phyloP scores from a whole-genome alignment of 2,113 vertebrate species.

The Pristiophorus japonicus region DNA sequence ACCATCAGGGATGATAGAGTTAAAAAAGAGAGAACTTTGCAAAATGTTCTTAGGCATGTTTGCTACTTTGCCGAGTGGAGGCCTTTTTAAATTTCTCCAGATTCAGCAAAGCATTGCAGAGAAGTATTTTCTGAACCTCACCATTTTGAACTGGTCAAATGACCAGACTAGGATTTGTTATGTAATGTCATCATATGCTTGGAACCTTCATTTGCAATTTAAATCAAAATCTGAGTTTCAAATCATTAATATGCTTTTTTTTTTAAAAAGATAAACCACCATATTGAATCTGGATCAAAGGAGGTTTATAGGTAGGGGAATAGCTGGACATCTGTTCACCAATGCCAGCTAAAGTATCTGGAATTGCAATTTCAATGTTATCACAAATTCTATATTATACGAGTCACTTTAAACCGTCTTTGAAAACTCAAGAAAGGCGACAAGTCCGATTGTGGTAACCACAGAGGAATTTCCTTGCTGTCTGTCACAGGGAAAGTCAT shows the following conservation, averaged over 20 bases:
- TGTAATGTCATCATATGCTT: background rate
- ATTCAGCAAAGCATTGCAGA: background rate
- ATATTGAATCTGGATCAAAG: background rate
- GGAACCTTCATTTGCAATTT: background rate
- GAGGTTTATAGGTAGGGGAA: background rate
- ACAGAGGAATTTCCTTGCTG: no score
- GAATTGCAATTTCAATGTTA: background rate
- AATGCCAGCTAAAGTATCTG: background rate
- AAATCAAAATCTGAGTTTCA: background rate
- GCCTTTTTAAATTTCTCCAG: background rate
- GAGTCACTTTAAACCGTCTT: background rate
- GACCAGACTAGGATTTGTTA: background rate
- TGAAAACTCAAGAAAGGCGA: no score
- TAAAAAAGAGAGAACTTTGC: background rate
- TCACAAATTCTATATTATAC: background rate
- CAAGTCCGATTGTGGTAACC: no score
- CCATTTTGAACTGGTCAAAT: background rate
- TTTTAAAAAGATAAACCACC: background rate
- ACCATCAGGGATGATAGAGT: background rate
- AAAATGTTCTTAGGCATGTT: background rate
- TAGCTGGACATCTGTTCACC: background rate
- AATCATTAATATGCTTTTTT: background rate
- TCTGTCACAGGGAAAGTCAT: no score
- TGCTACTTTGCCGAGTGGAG: no score
- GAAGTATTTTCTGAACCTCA: background rate